Base-by-base conservation (phyloP, 2,888 invertebrate genomes). In the Sericinus montela region DNA sequence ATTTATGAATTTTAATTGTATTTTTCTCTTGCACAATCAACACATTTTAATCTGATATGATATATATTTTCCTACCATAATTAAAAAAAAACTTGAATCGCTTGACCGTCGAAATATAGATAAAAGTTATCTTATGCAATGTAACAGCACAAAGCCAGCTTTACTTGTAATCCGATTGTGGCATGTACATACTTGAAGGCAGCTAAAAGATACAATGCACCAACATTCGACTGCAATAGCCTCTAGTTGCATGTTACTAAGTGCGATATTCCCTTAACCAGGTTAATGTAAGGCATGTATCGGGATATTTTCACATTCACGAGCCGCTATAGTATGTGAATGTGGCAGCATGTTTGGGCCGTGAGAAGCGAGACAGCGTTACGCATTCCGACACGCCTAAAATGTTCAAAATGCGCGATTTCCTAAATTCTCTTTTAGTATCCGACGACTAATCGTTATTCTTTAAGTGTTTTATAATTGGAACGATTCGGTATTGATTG, bases 271-370 rank as follows among this genome's bases (percentile, higher is more conserved):
- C 25, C 25, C 32, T 34, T 25, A 3, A 11, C 19, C 19, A 9
- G 7, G 11, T 8, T 68, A 60, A 61, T 59, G 63, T 61, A 62
- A 59, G 30, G 47, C 57, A 46, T 61, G 64, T 67, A 72, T 76
- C 60, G 72, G 64, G 69, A 75, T 75, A 75, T 73, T 75, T 79
- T 73, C 77, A 78, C 77, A 79, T 77, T 78, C 75, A 62, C 67
- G 65, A 58, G 65, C 62, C 54, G 60, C 61, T 64, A 58, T 43
- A 47, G 62, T 66, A 72, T 75, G 72, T 75, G 72, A 65, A 64
- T 56, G 67, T 62, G 67, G 39, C 32, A 11, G 28, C 10, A 30
- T 62, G 60, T 60, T 60, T 67, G 66, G 76, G 78, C 81, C 83
- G 83, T 83, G 83, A 75, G 83, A 81, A 81, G 73, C 45, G 45